phyloP scores from a whole-genome alignment of 2,888 invertebrate genomes.

The Ernsta delagoae region DNA sequence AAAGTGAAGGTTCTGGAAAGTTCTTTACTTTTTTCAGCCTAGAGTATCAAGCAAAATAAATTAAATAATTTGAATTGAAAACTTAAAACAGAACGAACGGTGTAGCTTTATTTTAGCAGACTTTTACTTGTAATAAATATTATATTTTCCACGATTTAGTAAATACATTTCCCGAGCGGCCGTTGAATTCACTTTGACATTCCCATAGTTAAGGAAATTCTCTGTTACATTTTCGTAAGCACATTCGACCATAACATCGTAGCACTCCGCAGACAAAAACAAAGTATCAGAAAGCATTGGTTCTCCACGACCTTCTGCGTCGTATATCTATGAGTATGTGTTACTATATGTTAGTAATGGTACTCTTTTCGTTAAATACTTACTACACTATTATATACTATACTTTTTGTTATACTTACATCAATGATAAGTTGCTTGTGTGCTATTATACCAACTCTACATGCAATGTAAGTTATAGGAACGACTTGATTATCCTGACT shows the following conservation, averaged over 20 bases:
- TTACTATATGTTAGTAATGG: neutral
- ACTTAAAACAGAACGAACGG: neutral
- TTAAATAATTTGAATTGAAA: neutral
- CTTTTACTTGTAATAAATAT: slow-evolving; percentile 80
- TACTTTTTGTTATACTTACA: slow-evolving; percentile 56
- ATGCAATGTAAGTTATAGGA: slow-evolving; percentile 78
- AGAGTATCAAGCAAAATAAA: slow-evolving; percentile 2
- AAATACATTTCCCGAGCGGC: slow-evolving; percentile 75
- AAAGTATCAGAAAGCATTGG: slow-evolving; percentile 74
- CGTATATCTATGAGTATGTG: slow-evolving; percentile 68
- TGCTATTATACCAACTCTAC: slow-evolving; percentile 67
- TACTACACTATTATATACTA: neutral
- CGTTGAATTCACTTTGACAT: slow-evolving; percentile 83
- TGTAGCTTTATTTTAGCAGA: neutral
- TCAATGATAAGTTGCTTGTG: slow-evolving; percentile 69
- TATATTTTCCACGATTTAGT: slow-evolving; percentile 84
- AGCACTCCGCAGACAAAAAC: slow-evolving; percentile 83
- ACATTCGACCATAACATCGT: slow-evolving; percentile 84
- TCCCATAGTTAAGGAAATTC: slow-evolving; percentile 81
- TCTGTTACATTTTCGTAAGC: slow-evolving; percentile 72
- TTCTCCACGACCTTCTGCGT: slow-evolving; percentile 69
- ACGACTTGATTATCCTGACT: slow-evolving; percentile 77
- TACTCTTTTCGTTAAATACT: neutral
- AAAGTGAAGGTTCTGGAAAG: slow-evolving; percentile 71
- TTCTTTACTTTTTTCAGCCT: slow-evolving; percentile 77